These are phyloP conservation scores for Leptinotarsa undecemlineata DNA, from an alignment of 1,140 invertebrate genomes.

Conservation along the genomic window DNA sequence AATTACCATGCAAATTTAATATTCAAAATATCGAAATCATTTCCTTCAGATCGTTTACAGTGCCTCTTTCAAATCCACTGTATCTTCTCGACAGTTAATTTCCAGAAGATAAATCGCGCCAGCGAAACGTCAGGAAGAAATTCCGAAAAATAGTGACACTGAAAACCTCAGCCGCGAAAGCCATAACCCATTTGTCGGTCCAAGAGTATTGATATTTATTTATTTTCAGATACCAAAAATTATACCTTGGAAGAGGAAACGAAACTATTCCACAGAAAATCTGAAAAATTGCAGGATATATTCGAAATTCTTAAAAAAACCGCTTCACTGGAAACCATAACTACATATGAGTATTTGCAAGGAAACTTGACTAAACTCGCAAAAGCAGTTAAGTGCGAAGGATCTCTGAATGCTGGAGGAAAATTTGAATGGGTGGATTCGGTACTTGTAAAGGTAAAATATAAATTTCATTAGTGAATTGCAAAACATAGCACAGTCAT, in stretches of 20 bases:
- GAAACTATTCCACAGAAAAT: slow-evolving; percentile 60
- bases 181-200: too few relatives aligned
- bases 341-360: slow-evolving; percentile 38
- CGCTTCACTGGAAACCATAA: not conserved
- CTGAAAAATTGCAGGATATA: slow-evolving; percentile 53
- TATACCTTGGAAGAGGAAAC: slow-evolving; percentile 60
- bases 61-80: too few relatives aligned
- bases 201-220: not conserved
- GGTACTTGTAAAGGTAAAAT: slow-evolving; percentile 77
- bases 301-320: slow-evolving; percentile 44
- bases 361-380: slow-evolving; percentile 43
- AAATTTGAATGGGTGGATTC: slow-evolving; percentile 99
- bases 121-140: too few relatives aligned
- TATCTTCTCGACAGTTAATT: too few relatives aligned
- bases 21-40: too few relatives aligned
- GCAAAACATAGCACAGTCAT: too few relatives aligned
- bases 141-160: too few relatives aligned
- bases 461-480: too few relatives aligned
- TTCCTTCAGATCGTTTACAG: too few relatives aligned
- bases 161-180: too few relatives aligned
- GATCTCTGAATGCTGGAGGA: slow-evolving; percentile 74
- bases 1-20: too few relatives aligned
- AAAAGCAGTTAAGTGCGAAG: slow-evolving; percentile 57
- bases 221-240: slow-evolving; percentile 41
- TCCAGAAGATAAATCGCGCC: too few relatives aligned